Conservation (phyloP, 2,797 vertebrate genomes). For the Sorex maritimensis region DNA sequence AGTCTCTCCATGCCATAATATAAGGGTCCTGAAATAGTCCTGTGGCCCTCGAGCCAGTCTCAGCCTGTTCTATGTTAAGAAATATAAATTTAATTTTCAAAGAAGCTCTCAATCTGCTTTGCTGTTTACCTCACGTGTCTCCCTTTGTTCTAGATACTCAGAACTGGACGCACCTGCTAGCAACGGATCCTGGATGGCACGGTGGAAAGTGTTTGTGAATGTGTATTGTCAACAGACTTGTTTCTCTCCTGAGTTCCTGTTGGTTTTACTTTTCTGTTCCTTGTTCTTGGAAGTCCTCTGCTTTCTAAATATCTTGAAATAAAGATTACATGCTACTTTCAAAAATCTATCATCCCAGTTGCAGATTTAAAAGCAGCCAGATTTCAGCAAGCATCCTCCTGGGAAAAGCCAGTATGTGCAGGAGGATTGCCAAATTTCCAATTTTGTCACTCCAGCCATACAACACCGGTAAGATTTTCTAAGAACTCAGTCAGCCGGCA, state of each 20-base stretch:
- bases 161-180: no score
- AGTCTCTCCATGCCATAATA: no score
- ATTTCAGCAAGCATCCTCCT: neutral
- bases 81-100: no score
- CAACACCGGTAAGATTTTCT: neutral
- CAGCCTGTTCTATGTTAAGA: no score
- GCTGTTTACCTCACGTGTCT: no score
- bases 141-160: no score
- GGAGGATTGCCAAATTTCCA: neutral
- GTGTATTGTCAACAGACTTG: neutral
- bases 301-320: slow-evolving; percentile 23
- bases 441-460: neutral
- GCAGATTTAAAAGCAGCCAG: neutral
- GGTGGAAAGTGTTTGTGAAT: neutral
- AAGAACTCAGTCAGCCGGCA: neutral
- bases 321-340: slow-evolving; percentile 11
- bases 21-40: no score
- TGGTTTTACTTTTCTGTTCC: neutral
- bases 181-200: neutral
- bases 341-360: neutral
- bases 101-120: no score
- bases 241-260: neutral
- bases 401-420: neutral
- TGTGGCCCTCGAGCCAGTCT: no score
- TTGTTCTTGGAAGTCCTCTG: slow-evolving; percentile 31